phyloP scores from a whole-genome alignment of 1,140 invertebrate species.

The Zaprionus nigranus region DNA sequence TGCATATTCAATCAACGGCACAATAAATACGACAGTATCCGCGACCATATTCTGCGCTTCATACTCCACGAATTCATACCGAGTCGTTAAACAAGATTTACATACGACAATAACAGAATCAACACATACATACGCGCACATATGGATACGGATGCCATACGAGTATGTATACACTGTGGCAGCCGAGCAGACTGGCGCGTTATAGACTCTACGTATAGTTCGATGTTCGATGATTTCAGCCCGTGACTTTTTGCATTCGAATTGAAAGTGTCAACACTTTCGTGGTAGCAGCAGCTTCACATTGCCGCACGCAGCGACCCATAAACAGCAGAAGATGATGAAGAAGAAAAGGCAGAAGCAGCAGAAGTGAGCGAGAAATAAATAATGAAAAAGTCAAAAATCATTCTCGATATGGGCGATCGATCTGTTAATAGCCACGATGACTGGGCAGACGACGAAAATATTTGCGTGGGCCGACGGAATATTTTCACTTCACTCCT shows the following conservation, averaged over 20 bases:
- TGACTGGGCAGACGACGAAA: slow-evolving; percentile 58
- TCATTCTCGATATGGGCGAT: slow-evolving; percentile 40
- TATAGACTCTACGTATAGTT: slow-evolving; percentile 11
- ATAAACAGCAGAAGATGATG: slow-evolving; percentile 35
- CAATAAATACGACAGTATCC: slow-evolving; percentile 63
- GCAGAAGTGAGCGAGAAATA: neutral
- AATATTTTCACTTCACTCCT: slow-evolving; percentile 49
- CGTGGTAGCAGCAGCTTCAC: slow-evolving; percentile 16
- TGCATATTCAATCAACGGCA: slow-evolving; percentile 82
- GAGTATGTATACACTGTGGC: slow-evolving; percentile 38
- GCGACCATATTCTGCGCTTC: neutral
- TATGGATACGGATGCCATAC: slow-evolving; percentile 1
- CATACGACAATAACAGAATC: slow-evolving; percentile 77
- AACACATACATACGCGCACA: neutral
- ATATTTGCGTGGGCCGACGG: slow-evolving; percentile 70
- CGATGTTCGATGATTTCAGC: slow-evolving; percentile 30
- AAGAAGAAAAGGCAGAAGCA: neutral
- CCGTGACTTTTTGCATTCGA: slow-evolving; percentile 56
- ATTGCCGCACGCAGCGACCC: slow-evolving; percentile 64
- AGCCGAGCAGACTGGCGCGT: slow-evolving; percentile 43
- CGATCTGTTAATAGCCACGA: slow-evolving; percentile 70
- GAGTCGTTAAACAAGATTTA: slow-evolving; percentile 81
- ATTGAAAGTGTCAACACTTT: slow-evolving; percentile 78
- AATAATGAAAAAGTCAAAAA: slow-evolving; percentile 20
- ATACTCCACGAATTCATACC: slow-evolving; percentile 72